phyloP scores from a whole-genome alignment of 2,113 vertebrate species.

The Anthoscopus minutus region DNA sequence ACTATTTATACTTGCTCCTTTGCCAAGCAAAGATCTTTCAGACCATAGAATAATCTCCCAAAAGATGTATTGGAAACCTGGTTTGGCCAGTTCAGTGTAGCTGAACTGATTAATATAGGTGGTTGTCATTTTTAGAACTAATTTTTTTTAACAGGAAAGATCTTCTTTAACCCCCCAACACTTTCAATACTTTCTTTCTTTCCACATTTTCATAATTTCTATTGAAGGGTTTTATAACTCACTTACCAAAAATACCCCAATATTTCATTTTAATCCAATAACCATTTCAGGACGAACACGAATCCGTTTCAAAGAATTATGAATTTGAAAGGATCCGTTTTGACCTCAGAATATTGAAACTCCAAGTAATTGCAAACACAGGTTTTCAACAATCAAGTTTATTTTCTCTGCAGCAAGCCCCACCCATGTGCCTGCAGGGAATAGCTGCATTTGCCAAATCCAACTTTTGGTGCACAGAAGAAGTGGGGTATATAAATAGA shows the following conservation, averaged over 20 bases:
- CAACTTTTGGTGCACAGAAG: constrained; percentile 59
- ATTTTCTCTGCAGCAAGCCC: constrained; percentile 63
- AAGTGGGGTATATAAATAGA: constrained; percentile 53
- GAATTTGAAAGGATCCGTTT: constrained; percentile 47
- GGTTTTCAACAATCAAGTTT: constrained; percentile 65
- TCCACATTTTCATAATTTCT: neutral
- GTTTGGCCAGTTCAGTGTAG: neutral
- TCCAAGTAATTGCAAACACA: constrained; percentile 60
- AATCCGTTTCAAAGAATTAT: constrained; percentile 21
- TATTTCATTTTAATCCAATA: constrained; percentile 42
- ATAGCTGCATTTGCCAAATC: constrained; percentile 52
- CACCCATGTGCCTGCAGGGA: constrained; percentile 53
- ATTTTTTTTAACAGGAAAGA: neutral
- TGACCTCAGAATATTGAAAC: constrained; percentile 56
- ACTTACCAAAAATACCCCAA: neutral
- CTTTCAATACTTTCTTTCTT: neutral
- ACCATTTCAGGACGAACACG: neutral
- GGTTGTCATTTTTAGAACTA: neutral
- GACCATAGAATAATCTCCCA: neutral
- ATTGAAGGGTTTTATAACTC: neutral
- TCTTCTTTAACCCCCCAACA: neutral
- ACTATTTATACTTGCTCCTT: neutral
- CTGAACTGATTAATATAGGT: neutral
- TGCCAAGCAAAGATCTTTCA: neutral
- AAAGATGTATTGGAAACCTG: neutral